Evolutionary conservation across 2,888 invertebrate species (phyloP).

Genomic region (Eupeodes latifasciatus): DNA sequence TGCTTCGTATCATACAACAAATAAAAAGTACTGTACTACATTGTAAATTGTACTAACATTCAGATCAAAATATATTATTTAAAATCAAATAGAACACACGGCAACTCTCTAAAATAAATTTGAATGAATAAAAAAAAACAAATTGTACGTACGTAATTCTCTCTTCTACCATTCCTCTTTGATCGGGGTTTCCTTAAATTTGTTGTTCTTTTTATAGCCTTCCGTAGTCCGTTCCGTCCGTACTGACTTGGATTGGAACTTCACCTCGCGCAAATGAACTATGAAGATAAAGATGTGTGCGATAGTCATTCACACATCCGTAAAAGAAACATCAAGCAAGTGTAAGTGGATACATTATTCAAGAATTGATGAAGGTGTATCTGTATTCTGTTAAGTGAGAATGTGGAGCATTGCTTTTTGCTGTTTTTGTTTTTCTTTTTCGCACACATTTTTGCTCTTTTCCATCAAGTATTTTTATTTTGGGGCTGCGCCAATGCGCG

Average conservation of each 20-base stretch:
- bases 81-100: background rate
- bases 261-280: slow-evolving; percentile 40
- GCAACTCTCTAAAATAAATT: slow-evolving; percentile 28
- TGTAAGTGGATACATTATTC: too few relatives aligned
- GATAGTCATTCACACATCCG: background rate
- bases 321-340: background rate
- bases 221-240: background rate
- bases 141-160: slow-evolving; percentile 46
- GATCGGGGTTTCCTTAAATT: slow-evolving; percentile 73
- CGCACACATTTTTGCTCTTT: background rate
- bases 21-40: too few relatives aligned
- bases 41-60: too few relatives aligned
- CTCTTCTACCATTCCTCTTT: slow-evolving; percentile 64
- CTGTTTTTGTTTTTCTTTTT: slow-evolving; percentile 7
- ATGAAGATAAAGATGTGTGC: background rate
- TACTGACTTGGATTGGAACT: background rate
- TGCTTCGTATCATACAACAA: too few relatives aligned
- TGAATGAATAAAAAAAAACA: slow-evolving; percentile 18
- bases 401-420: slow-evolving; percentile 12
- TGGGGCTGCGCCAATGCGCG: slow-evolving; percentile 23
- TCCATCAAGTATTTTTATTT: slow-evolving; percentile 1
- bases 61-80: background rate
- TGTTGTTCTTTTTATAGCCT: slow-evolving; percentile 22
- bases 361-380: too few relatives aligned
- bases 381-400: background rate